Conservation (phyloP, 2,888 invertebrate genomes). For the Chelonus formosanus region DNA sequence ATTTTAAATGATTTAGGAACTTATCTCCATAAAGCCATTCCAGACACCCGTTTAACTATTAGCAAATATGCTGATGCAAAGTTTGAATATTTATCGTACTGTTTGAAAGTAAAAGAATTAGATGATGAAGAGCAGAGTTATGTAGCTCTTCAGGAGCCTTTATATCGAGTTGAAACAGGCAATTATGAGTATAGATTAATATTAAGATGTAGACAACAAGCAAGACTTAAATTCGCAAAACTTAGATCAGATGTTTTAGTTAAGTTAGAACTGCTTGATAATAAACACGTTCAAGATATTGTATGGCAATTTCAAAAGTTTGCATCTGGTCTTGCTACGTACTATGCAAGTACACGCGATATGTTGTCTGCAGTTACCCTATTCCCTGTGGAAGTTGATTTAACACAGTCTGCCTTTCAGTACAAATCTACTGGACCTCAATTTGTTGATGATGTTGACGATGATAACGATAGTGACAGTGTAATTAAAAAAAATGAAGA, state of each 20-base stretch:
- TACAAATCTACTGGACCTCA: constrained; percentile 74
- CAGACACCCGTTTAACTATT: constrained; percentile 96
- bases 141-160: constrained; percentile 90
- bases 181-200: constrained; percentile 99
- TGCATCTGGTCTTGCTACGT: constrained; percentile 82
- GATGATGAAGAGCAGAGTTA: constrained; percentile 98
- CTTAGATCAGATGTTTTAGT: constrained; percentile 91
- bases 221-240: constrained; percentile 84
- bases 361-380: constrained; percentile 80
- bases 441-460: constrained; percentile 51
- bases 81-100: constrained; percentile 98
- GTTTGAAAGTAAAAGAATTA: constrained; percentile 99
- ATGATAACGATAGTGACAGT: constrained; percentile 45
- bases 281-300: constrained; percentile 97
- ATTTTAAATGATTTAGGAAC: constrained; percentile 95
- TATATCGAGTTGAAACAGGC: constrained; percentile 98
- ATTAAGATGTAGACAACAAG: constrained; percentile 94
- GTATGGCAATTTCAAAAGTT: constrained; percentile 85
- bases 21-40: constrained; percentile 96
- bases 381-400: constrained; percentile 96
- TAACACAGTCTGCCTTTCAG: constrained; percentile 91
- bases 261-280: constrained; percentile 96
- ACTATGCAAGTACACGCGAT: constrained; percentile 78
- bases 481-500: constrained; percentile 38
- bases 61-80: constrained; percentile 98